Conservation (phyloP, 2,113 vertebrate species). For the Mus pahari region DNA sequence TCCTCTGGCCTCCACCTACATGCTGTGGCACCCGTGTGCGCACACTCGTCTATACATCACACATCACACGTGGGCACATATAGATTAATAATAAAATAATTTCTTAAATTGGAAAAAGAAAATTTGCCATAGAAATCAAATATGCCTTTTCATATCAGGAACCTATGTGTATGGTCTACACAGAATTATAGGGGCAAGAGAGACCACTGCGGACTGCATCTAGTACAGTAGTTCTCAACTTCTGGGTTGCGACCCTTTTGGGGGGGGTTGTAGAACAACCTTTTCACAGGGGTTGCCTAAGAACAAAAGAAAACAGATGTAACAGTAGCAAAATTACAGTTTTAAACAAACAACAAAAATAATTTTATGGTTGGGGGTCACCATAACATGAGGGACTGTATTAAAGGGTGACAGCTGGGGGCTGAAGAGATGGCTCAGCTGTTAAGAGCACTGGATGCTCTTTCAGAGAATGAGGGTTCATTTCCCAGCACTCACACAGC, state of each 20-base stretch:
- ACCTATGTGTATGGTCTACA: neutral
- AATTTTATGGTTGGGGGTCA: neutral
- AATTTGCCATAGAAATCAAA: neutral
- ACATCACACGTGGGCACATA: neutral
- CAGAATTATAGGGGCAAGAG: neutral
- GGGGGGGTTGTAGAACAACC: neutral
- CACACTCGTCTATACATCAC: neutral
- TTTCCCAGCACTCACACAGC: too few relatives aligned
- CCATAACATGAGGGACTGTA: neutral
- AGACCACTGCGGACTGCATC: fast-evolving
- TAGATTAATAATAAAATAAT: neutral
- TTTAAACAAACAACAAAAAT: too few relatives aligned
- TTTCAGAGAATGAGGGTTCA: too few relatives aligned
- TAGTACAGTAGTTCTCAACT: neutral
- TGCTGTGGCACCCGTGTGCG: too few relatives aligned
- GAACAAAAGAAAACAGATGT: neutral
- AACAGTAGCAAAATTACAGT: neutral
- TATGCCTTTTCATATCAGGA: neutral
- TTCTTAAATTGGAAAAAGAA: neutral
- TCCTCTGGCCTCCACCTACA: neutral
- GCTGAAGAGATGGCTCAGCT: too few relatives aligned
- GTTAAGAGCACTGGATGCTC: too few relatives aligned
- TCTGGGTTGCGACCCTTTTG: neutral
- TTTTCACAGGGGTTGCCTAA: neutral
- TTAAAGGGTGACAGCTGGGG: neutral